Base-by-base conservation (phyloP, 1,140 invertebrate species). In the Paraescarpia echinospica region DNA sequence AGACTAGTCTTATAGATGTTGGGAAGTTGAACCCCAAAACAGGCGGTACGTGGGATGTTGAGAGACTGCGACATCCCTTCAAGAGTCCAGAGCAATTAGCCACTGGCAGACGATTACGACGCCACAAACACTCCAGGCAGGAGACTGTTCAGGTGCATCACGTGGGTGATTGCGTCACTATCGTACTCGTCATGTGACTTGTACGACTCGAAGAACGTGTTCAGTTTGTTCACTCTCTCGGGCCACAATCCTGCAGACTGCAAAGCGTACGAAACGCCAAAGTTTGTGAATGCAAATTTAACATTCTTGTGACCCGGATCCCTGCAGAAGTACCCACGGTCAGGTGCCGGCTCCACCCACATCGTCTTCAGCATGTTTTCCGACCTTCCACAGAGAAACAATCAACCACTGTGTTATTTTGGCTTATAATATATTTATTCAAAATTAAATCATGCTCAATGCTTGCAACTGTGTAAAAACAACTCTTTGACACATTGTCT, bases 231-330 rank as follows among this genome's bases (percentile, higher is more conserved):
- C 34, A 92, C 92, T 90, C 35, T 89, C 88, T 92, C 89, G 9
- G 92, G 92, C 92, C 92, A 92, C n/a, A 92, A 33, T n/a, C 48
- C 89, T 34, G 33, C 41, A 77, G 77, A 35, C 34, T 92, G 92
- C 89, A 92, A 35, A 27, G 35, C 92, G 89, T 92, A 92, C 34
- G 92, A 92, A 90, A 92, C 35, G 22, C 92, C 92, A 41, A 92
- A 92, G 89, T 92, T 92, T n/a, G 92, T 92, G 89, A 92, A 92
- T 1, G 92, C 92, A 48, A 92, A 92, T 89, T 92, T 92, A 6
- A 92, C 89, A 9, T 35, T 90, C 35, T 77, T 34, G 35, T 92
- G 92, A 34, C 51, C 34, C 4, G 92, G 92, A 31, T 92, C 35
- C 14, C 92, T 89, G 33, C 92, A 92, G 92, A 92, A 92, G 92